phyloP scores from a whole-genome alignment of 2,113 vertebrate genomes.

The Typhlomys cinereus region DNA sequence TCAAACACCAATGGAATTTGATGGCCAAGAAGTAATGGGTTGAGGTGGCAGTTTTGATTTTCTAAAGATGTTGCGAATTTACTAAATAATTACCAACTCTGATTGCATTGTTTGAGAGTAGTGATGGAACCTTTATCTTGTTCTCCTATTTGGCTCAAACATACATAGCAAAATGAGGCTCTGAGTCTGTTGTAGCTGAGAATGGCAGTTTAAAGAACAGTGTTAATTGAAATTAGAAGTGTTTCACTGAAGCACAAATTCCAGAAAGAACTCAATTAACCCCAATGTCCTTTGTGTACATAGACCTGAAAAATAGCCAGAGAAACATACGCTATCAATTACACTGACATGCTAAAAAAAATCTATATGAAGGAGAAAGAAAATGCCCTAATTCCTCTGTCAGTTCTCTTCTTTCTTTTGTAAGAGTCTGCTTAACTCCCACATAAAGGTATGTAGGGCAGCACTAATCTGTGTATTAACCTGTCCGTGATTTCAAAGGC shows the following conservation, averaged over 20 bases:
- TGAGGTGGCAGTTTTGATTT: constrained; percentile 10
- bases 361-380: constrained; percentile 43
- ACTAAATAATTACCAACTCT: neutral
- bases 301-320: constrained; percentile 60
- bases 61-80: neutral
- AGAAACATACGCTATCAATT: constrained; percentile 50
- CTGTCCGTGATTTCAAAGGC: constrained; percentile 48
- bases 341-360: constrained; percentile 49
- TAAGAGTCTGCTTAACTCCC: constrained; percentile 58
- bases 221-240: constrained; percentile 30
- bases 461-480: constrained; percentile 56
- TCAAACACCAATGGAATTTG: constrained; percentile 4
- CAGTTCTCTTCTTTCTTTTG: constrained; percentile 60
- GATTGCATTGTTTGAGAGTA: neutral
- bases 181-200: constrained; percentile 38
- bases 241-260: constrained; percentile 56
- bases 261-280: constrained; percentile 61
- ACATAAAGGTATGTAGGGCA: constrained; percentile 40
- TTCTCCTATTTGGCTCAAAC: neutral
- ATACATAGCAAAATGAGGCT: neutral
- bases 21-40: neutral
- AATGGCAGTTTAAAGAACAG: constrained; percentile 5
- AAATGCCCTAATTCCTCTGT: constrained; percentile 70
- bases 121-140: neutral
- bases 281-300: neutral